phyloP scores from a whole-genome alignment of 1,140 invertebrate genomes.

The Leptestheria dahalacensis region DNA sequence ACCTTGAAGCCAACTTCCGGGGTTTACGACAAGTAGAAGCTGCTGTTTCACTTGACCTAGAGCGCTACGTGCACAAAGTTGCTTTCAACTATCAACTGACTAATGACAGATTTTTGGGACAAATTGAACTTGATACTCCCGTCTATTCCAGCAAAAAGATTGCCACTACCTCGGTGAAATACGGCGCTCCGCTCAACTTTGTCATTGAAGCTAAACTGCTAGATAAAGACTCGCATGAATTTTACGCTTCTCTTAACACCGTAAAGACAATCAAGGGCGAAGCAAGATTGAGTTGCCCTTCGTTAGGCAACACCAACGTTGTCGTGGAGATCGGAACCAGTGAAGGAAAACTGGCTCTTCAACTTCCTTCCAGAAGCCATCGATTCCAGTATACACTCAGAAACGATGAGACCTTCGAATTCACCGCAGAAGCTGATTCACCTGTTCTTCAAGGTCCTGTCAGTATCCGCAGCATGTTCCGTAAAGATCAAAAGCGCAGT shows the following conservation, averaged over 20 bases:
- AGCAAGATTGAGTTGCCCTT: neutral
- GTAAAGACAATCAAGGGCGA: neutral
- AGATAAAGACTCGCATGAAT: neutral
- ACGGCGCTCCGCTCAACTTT: neutral
- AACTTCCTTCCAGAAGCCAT: neutral
- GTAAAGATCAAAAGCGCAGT: neutral
- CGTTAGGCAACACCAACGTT: neutral
- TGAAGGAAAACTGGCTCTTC: conserved; percentile 9
- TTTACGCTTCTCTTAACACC: neutral
- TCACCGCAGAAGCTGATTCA: conserved; percentile 12
- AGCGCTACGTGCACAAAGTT: conserved; percentile 5
- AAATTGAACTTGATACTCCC: conserved; percentile 13
- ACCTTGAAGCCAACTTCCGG: conserved; percentile 3
- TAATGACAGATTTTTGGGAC: conserved; percentile 1
- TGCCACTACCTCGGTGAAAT: neutral
- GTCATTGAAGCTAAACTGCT: neutral
- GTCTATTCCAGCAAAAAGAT: conserved; percentile 7
- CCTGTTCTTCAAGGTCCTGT: conserved; percentile 5
- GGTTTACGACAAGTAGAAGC: neutral
- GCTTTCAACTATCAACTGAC: neutral
- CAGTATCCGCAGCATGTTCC: neutral
- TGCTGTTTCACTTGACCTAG: neutral
- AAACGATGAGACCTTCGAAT: neutral
- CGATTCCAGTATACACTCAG: conserved; percentile 1
- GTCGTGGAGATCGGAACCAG: neutral